A percentile compares a stretch with the other conserved stretches of the same genome.
Evolutionary conservation across 1,140 invertebrate species (phyloP).

Genomic region (Helicoverpa armigera): DNA sequence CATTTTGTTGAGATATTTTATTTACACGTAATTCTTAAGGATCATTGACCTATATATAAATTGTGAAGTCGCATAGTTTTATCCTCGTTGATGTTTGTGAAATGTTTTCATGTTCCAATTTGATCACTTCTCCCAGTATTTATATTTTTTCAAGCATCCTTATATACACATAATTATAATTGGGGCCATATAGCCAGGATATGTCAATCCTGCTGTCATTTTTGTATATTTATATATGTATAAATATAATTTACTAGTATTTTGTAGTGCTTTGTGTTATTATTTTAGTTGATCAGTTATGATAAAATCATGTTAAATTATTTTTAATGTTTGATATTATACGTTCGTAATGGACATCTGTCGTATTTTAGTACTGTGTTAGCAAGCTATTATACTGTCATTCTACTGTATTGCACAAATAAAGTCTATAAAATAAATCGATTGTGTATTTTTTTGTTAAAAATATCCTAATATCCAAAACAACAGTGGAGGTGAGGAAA

Average conservation of each 20-base stretch:
- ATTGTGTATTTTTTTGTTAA: background rate
- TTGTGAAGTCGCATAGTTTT: slow-evolving; percentile 57
- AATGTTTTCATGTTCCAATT: slow-evolving; percentile 18
- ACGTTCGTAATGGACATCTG: background rate
- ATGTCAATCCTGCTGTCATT: slow-evolving; percentile 16
- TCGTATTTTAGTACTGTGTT: slow-evolving; percentile 30
- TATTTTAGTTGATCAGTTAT: slow-evolving; percentile 9
- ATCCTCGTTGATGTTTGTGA: slow-evolving; percentile 47
- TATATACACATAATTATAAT: slow-evolving; percentile 12
- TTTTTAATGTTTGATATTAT: slow-evolving; percentile 35
- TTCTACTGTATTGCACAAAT: slow-evolving; percentile 43
- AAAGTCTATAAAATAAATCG: slow-evolving; percentile 2
- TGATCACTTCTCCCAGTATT: slow-evolving; percentile 7
- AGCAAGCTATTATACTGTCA: slow-evolving; percentile 36
- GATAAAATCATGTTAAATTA: slow-evolving; percentile 43
- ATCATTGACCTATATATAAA: slow-evolving; percentile 36
- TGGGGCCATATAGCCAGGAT: slow-evolving; percentile 36
- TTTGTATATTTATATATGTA: slow-evolving; percentile 11
- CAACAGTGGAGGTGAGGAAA: too few species aligned
- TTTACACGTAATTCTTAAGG: slow-evolving; percentile 55
- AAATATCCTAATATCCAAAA: too few species aligned
- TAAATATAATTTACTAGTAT: slow-evolving; percentile 27
- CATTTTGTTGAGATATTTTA: slow-evolving; percentile 59
- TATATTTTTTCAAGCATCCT: background rate
- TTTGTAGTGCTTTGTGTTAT: slow-evolving; percentile 18